Conservation (phyloP, 2,113 vertebrate genomes). For the Andinoacara biseriatus region DNA sequence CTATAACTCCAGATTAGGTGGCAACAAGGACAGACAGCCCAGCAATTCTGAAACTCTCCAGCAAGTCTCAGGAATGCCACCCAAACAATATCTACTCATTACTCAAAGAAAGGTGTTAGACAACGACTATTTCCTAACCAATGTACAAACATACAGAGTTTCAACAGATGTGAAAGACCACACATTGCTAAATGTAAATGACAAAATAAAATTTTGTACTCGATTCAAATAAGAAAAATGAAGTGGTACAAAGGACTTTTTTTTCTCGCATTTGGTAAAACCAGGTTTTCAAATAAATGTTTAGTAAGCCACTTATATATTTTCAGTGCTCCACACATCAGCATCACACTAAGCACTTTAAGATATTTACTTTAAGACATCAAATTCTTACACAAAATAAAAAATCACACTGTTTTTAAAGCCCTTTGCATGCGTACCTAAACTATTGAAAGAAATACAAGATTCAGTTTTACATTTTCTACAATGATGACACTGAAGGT, state of each 20-base stretch:
- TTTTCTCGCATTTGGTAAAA: not conserved
- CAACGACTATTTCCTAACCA: not conserved
- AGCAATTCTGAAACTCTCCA: constrained; percentile 17
- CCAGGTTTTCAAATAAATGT: not conserved
- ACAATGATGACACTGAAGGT: not conserved
- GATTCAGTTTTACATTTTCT: constrained; percentile 24
- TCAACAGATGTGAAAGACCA: not conserved
- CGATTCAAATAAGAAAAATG: not conserved
- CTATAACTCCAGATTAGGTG: constrained; percentile 59
- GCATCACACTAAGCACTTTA: not conserved
- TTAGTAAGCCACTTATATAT: not conserved
- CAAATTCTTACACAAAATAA: not conserved
- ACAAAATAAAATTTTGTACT: not conserved
- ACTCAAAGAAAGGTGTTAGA: not conserved
- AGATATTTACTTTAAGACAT: not conserved
- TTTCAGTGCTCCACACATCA: not conserved
- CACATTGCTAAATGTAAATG: not conserved
- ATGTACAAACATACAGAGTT: not conserved
- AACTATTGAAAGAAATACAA: not conserved
- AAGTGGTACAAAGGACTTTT: not conserved
- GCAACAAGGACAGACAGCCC: constrained; percentile 41
- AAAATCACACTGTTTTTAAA: not conserved
- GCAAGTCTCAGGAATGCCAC: constrained; percentile 27
- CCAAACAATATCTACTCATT: not conserved
- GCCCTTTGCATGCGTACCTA: not conserved